Conservation (phyloP, 2,888 invertebrate genomes). For the Cantharis rufa region DNA sequence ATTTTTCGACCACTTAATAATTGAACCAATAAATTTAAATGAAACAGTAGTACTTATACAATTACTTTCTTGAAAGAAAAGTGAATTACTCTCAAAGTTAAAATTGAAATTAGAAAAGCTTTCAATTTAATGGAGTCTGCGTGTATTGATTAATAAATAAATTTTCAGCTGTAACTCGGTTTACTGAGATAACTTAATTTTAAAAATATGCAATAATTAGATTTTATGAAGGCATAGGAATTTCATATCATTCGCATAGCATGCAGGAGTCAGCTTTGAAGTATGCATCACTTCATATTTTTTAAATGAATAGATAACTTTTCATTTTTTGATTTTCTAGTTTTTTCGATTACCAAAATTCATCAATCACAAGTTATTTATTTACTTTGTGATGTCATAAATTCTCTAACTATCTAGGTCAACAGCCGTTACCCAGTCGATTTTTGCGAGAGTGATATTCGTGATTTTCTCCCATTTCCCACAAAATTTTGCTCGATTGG, state of each 20-base stretch:
- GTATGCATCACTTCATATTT: not conserved
- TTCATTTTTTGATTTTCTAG: too few relatives aligned
- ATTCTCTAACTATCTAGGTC: too few relatives aligned
- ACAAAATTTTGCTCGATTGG: too few relatives aligned
- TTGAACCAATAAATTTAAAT: slow-evolving; percentile 14
- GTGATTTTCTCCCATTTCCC: too few relatives aligned
- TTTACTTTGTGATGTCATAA: too few relatives aligned
- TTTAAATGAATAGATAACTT: not conserved
- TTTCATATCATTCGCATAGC: not conserved
- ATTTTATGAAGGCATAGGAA: not conserved
- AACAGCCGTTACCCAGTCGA: too few relatives aligned
- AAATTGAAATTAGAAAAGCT: not conserved
- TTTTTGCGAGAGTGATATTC: too few relatives aligned
- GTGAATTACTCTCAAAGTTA: not conserved
- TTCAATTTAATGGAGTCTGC: not conserved
- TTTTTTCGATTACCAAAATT: too few relatives aligned
- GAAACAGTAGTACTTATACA: not conserved
- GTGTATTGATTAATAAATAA: not conserved
- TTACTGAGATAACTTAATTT: not conserved
- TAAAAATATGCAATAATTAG: not conserved
- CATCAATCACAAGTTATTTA: too few relatives aligned
- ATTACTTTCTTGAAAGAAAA: not conserved
- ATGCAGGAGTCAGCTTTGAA: not conserved
- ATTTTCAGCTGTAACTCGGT: not conserved
- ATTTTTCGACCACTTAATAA: slow-evolving; percentile 12